phyloP scores from a whole-genome alignment of 2,797 vertebrate species.

The Agapornis canus region DNA sequence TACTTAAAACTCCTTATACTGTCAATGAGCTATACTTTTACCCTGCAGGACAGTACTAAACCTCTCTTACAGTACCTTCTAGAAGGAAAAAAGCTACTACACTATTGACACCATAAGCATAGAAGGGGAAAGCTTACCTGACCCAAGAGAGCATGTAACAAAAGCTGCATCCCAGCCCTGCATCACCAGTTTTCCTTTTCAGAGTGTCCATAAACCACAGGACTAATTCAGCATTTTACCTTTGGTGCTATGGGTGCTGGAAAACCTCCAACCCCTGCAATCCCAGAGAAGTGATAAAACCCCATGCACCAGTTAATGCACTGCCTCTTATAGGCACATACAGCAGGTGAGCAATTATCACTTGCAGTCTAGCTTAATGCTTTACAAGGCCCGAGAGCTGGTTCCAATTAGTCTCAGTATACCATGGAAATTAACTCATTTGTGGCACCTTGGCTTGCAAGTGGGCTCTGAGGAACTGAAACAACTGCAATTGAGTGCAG shows the following conservation, averaged over 20 bases:
- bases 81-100: neutral
- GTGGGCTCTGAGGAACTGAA: neutral
- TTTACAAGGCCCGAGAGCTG: conserved; percentile 59
- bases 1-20: neutral
- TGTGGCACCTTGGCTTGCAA: conserved; percentile 54
- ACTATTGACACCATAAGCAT: neutral
- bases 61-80: neutral
- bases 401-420: conserved; percentile 66
- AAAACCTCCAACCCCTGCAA: neutral
- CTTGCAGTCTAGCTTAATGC: conserved; percentile 39
- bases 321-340: conserved; percentile 45
- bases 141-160: neutral
- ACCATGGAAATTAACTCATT: conserved; percentile 65
- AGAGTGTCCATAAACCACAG: neutral
- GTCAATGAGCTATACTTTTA: neutral
- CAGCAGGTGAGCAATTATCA: conserved; percentile 74
- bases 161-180: neutral
- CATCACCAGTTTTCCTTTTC: neutral
- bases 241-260: neutral
- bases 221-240: neutral
- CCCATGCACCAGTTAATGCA: conserved; percentile 32
- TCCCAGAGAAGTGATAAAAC: conserved; percentile 48
- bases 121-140: neutral
- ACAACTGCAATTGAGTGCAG: neutral
- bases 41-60: neutral